Evolutionary conservation across 2,797 vertebrate species (phyloP), one percentile per base, ranked within the genome.

Genomic region (Crocodylus rhombifer): DNA sequence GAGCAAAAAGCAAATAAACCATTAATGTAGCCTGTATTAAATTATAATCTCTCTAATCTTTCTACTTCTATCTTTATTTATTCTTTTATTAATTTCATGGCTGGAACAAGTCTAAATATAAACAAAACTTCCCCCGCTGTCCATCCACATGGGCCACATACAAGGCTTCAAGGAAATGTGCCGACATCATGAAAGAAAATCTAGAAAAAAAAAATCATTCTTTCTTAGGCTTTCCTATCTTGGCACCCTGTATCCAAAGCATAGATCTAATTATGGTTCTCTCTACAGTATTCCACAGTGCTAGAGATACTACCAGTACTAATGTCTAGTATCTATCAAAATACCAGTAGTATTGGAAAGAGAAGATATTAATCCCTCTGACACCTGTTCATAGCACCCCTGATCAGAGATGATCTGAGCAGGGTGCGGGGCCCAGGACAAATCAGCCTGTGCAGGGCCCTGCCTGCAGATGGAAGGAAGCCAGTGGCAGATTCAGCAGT

Each of bases 11-110:
- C 71, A 96, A 97, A 94, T 42, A 95, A 94, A 91, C 77, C 62
- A 75, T 92, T 94, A 97, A 94, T 62, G 55, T 85, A 93, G 87
- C 69, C 84, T 77, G 90, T 42, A 88, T 42, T 30, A 86, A 96
- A 91, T 87, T 83, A 89, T 94, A 84, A 33, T 89, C 23, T 95
- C 69, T 94, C 85, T 88, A 91, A 93, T 94, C 88, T 97, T 82
- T 95, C 65, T 90, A 7, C 36, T 93, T 89, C 90, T 78, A 92
- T 94, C 80, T 95, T 95, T 95, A 96, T 95, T 96, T 96, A 93
- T 93, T 91, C 69, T 86, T 87, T 30, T 89, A 30, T 61, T 93
- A 76, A 93, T 96, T 96, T 96, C 57, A n/a, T 93, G 65, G 33
- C 89, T 97, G 76, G 82, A 96, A 93, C 55, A 92, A 95, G 51